phyloP scores from a whole-genome alignment of 2,797 vertebrate genomes.

The Catamblyrhynchus diadema region DNA sequence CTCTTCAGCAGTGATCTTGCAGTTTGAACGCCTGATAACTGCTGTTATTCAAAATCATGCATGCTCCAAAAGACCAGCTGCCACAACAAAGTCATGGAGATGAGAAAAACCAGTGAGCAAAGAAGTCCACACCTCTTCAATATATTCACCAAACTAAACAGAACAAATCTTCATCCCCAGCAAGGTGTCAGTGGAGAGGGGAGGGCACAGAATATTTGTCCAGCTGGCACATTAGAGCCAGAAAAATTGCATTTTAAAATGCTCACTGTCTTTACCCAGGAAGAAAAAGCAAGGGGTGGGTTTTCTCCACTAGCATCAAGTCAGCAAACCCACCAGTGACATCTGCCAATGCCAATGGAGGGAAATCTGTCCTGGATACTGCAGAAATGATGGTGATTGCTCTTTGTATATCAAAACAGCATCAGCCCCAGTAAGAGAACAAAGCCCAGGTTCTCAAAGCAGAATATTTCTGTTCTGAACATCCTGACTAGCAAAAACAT shows the following conservation, averaged over 20 bases:
- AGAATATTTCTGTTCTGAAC: not conserved
- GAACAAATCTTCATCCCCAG: not conserved
- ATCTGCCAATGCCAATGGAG: not conserved
- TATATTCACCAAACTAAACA: not conserved
- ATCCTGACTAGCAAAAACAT: not conserved
- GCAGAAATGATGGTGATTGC: not conserved
- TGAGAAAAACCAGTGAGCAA: not conserved
- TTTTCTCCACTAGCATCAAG: not conserved
- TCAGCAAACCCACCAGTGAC: not conserved
- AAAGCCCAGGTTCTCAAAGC: not conserved
- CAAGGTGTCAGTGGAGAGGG: not conserved
- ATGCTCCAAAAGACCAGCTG: not conserved
- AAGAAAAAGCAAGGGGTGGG: fast-evolving
- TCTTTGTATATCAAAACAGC: not conserved
- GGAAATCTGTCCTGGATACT: not conserved
- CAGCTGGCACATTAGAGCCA: not conserved
- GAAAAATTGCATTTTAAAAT: not conserved
- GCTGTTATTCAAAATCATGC: not conserved
- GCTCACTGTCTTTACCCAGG: not conserved
- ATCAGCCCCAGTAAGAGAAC: not conserved
- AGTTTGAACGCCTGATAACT: not conserved
- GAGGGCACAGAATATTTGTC: not conserved
- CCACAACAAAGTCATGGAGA: not conserved
- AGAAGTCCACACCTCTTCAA: not conserved
- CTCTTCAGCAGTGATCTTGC: not conserved